Base-by-base conservation (phyloP, 2,888 invertebrate genomes). In the Galerucella pusilla region DNA sequence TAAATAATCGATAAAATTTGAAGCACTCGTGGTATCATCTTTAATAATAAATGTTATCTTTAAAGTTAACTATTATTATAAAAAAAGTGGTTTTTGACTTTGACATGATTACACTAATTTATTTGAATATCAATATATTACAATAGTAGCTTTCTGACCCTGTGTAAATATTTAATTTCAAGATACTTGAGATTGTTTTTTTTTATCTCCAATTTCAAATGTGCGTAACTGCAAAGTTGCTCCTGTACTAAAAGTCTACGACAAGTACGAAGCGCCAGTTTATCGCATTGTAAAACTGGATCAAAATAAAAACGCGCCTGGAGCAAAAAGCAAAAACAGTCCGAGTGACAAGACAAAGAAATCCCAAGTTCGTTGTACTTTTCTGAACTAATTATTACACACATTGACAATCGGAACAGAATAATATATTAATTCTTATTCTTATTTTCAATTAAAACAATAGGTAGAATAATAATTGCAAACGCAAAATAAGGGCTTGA, bases 371-470 rank as follows among this genome's bases (percentile, higher is more conserved):
- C 66, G 72, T 59, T 49, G 72, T 64, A 66, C 76, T 71, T 72
- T 76, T 74, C 71, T 78, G 78, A 79, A 79, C 80, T 80, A 80
- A 80, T 80, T 80, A 78, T 78, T 78, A 77, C 78, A 76, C 77
- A 77, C 78, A 79, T 79, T 68, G 78, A 75, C 78, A 78, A 80
- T 77, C 77, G 78, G 68, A 78, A 77, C 75, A 71, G 78, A 78
- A 78, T 80, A 80, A 78, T 79, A 77, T 78, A 79, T 77, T 73
- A 77, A 78, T 77, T 77, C 77, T 78, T 78, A 77, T 80, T 80
- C 75, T 80, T 80, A 80, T 80, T 80, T 80, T 80, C 76, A 80
- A 80, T 80, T 80, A 78, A 77, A 80, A 80, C 80, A 80, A 80
- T 80, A 78, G 78, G 75, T 72, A 73, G 77, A 77, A 79, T 79